Conservation (phyloP, 2,113 vertebrate species). For the Micromys minutus region DNA sequence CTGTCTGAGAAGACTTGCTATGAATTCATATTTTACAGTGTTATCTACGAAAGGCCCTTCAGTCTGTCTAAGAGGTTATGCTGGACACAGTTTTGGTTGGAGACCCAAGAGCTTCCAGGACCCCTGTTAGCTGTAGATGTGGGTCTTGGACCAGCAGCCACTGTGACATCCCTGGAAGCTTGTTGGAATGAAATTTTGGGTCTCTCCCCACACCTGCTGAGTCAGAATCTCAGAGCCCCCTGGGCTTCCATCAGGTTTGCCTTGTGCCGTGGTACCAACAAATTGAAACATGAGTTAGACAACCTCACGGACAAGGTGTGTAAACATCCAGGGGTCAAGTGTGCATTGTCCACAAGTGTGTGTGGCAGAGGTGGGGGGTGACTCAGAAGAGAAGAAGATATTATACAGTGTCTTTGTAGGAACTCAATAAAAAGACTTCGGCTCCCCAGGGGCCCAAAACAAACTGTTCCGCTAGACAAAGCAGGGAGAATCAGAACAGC, state of each 20-base stretch:
- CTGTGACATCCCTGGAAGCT: background rate
- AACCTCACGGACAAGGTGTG: background rate
- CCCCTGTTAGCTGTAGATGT: background rate
- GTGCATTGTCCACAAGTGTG: too few relatives aligned
- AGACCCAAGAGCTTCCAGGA: background rate
- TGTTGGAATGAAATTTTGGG: background rate
- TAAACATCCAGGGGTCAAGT: background rate
- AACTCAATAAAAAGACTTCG: background rate
- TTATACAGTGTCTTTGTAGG: too few relatives aligned
- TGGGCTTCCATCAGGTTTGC: background rate
- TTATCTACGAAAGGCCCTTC: background rate
- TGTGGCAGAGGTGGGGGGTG: too few relatives aligned
- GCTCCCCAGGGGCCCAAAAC: background rate
- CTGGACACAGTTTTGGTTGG: background rate
- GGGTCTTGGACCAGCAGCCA: background rate
- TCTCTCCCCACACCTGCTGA: background rate
- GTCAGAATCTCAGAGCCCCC: background rate
- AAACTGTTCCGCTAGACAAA: background rate
- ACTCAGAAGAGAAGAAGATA: background rate
- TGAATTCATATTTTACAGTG: background rate
- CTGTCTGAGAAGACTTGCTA: background rate
- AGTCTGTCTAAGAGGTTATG: background rate
- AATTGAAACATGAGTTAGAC: background rate
- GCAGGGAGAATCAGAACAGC: background rate
- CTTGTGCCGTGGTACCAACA: background rate